Base-by-base conservation (phyloP, 2,797 vertebrate genomes). In the Ptychadena robeensis region DNA sequence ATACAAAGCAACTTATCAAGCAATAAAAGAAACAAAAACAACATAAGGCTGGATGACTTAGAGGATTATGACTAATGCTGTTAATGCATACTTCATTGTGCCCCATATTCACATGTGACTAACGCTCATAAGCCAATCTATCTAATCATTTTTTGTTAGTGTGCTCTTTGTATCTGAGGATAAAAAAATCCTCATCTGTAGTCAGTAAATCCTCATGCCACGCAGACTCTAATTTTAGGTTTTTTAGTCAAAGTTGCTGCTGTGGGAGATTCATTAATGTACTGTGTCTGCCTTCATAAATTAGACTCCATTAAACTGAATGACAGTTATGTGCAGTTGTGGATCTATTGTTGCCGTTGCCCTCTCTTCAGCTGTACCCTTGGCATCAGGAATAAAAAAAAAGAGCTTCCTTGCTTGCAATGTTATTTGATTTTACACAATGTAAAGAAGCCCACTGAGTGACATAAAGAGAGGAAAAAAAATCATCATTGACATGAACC, bases 1-100 rank as follows among this genome's bases (percentile, higher is more conserved):
- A 78, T 78, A 73, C 48, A 66, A 82, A 72, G 59, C 81, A 61
- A 82, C 64, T 77, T 77, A 76, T 61, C 38, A 70, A 82, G 81
- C 48, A 71, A 78, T 78, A 27, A 77, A 34, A 75, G 35, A 40
- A 22, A 44, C 44, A 44, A 32, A 14, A 64, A 35, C 37, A 67
- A 67, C 53, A 67, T 12, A 32, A 59, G 67, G 32, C 57, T 77
- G 59, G 44, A 38, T 79, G 18, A 18, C 59, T 78, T 28, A 53
- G 38, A 65, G 75, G 68, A 78, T 67, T 79, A 72, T 66, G 44
- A 30, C 67, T 38, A 59, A 37, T 38, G 2, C 15, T 66, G 10
- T 40, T 32, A 73, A 40, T 48, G 22, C 27, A 59, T 57, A 67
- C 34, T 73, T 73, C 44, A 65, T 7, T 77, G 59, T 83, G 22